A percentile compares a stretch with the other conserved stretches of the same genome.
These are phyloP conservation scores for Brachyopa scutellaris DNA, from an alignment of 2,888 invertebrate species.

Conservation along the genomic window DNA sequence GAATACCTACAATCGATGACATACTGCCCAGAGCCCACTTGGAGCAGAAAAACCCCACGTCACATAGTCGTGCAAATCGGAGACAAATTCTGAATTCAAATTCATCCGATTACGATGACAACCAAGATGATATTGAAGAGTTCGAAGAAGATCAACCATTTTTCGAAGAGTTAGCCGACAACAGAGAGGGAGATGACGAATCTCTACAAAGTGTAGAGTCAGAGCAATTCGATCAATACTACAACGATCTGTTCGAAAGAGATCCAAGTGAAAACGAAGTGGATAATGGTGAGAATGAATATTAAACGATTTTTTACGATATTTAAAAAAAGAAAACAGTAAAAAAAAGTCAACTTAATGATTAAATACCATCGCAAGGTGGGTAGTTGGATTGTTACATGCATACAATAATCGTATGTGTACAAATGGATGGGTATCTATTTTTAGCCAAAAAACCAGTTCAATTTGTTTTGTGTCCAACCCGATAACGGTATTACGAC, in stretches of 20 bases:
- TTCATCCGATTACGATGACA: slow-evolving; percentile 52
- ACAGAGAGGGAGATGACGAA: slow-evolving; percentile 82
- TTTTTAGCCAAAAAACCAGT: slow-evolving; percentile 42
- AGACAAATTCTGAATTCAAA: slow-evolving; percentile 45
- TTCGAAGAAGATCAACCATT: slow-evolving; percentile 74
- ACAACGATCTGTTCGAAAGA: slow-evolving; percentile 82
- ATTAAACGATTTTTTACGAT: neutral
- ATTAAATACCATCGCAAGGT: neutral
- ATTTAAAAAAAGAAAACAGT: neutral
- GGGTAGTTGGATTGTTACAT: neutral
- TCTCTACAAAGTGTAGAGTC: slow-evolving; percentile 88
- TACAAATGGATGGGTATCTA: too few species aligned
- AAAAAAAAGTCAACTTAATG: neutral
- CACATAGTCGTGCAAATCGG: slow-evolving; percentile 34
- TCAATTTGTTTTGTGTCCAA: slow-evolving; percentile 1
- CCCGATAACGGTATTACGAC: neutral
- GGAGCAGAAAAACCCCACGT: neutral
- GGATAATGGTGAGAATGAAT: slow-evolving; percentile 77
- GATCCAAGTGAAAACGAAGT: slow-evolving; percentile 81
- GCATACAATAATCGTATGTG: too few species aligned
- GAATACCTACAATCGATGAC: slow-evolving; percentile 85
- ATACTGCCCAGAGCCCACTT: slow-evolving; percentile 83
- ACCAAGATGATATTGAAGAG: slow-evolving; percentile 77
- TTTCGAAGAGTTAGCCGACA: slow-evolving; percentile 71
- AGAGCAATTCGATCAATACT: slow-evolving; percentile 86